A percentile compares a stretch with the other conserved stretches of the same genome.
Evolutionary conservation across 2,888 invertebrate genomes (phyloP).

Genomic region (Lymantria dispar): DNA sequence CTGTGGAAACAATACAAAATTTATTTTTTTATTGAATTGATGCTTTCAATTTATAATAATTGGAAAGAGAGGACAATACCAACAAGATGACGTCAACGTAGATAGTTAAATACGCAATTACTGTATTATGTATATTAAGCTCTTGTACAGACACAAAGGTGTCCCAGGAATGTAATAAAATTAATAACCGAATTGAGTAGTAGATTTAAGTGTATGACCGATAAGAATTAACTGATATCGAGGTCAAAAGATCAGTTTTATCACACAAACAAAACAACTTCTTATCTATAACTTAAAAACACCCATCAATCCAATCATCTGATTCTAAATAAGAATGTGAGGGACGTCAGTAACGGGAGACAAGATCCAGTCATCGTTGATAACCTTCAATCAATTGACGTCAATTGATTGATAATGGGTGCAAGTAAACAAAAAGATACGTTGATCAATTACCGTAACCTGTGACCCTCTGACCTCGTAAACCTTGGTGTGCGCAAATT

Average conservation of each 20-base stretch:
- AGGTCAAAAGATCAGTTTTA: not conserved
- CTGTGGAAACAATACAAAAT: no score
- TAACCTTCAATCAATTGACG: constrained; percentile 71
- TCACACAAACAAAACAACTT: not conserved
- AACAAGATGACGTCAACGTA: no score
- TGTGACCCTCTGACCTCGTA: constrained; percentile 30
- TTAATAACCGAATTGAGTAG: no score
- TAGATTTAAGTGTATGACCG: not conserved
- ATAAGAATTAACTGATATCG: not conserved
- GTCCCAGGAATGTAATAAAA: no score
- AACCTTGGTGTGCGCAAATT: constrained; percentile 31
- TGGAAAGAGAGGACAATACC: no score
- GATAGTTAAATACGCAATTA: no score
- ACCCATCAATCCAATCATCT: constrained; percentile 12
- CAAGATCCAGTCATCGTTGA: constrained; percentile 45
- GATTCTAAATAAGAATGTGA: constrained; percentile 27
- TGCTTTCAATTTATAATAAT: no score
- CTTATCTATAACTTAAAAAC: not conserved
- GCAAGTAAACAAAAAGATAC: constrained; percentile 63
- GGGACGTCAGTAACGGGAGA: constrained; percentile 38
- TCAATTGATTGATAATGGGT: constrained; percentile 69
- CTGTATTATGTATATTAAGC: no score
- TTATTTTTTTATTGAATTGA: no score
- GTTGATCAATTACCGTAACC: constrained; percentile 49
- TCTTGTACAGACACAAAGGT: no score